Evolutionary conservation across 2,113 vertebrate species (phyloP).

Genomic region (Nyctereutes procyonoides): DNA sequence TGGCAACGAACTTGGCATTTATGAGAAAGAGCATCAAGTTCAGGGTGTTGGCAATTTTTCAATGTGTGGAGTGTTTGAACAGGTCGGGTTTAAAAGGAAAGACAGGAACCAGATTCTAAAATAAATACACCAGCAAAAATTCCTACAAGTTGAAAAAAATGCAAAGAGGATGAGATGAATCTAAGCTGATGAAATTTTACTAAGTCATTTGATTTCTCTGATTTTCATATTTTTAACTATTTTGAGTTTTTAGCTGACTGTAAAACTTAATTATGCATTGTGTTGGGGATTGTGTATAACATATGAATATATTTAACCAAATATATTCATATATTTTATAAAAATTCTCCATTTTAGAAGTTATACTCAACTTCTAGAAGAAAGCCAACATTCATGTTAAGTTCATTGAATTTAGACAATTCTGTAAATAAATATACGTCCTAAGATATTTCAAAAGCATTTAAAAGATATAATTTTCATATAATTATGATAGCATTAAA

Average conservation of each 20-base stretch:
- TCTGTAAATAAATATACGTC: conserved; percentile 38
- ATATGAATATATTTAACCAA: conserved; percentile 48
- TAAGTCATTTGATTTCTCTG: not conserved
- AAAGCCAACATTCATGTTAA: conserved; percentile 14
- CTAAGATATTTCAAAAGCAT: conserved; percentile 58
- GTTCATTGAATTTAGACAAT: conserved; percentile 38
- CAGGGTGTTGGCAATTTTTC: not conserved
- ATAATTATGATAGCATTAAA: conserved; percentile 53
- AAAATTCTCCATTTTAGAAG: conserved; percentile 48
- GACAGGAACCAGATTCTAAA: not conserved
- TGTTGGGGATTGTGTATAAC: not conserved
- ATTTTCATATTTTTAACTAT: conserved; percentile 55
- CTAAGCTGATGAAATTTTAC: not conserved
- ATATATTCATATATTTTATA: conserved; percentile 13
- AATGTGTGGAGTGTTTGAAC: not conserved
- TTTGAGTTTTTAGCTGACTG: not conserved
- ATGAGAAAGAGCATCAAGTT: not conserved
- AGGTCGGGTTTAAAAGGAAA: not conserved
- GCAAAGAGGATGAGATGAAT: not conserved
- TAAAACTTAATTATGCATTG: not conserved
- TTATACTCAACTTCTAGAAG: conserved; percentile 35
- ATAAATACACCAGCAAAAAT: not conserved
- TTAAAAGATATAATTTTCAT: conserved; percentile 56
- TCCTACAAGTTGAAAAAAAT: not conserved
- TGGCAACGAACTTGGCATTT: not conserved